Conservation (phyloP, 1,140 invertebrate genomes). For the Euschistus heros region DNA sequence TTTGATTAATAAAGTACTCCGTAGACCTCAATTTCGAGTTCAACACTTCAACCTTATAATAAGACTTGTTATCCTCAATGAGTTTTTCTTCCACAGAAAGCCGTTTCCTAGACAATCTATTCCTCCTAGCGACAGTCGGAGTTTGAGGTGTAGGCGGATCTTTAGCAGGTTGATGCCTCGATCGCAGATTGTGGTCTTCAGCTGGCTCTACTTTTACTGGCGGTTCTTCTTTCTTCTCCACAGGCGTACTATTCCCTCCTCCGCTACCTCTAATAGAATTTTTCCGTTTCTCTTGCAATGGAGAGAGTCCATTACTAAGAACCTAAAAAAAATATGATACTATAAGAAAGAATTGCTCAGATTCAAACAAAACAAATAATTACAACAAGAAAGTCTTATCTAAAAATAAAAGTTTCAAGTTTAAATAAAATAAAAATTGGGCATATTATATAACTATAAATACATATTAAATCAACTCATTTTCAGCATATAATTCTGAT, state of each 20-base stretch:
- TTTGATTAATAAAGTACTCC: constrained; percentile 36
- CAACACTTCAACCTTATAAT: constrained; percentile 62
- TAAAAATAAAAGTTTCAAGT: too few relatives aligned
- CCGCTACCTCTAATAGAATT: not conserved
- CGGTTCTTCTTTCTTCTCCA: not conserved
- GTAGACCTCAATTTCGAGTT: constrained; percentile 56
- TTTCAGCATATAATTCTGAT: too few relatives aligned
- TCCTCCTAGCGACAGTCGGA: not conserved
- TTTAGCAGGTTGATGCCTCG: not conserved
- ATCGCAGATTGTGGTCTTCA: constrained; percentile 11
- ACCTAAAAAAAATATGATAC: constrained; percentile 23
- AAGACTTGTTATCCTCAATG: constrained; percentile 49
- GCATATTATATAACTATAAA: too few relatives aligned
- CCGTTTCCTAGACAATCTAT: constrained; percentile 34
- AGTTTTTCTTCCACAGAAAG: constrained; percentile 45
- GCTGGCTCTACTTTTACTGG: not conserved
- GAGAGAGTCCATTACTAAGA: constrained; percentile 25
- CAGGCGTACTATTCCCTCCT: not conserved
- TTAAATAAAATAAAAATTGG: too few relatives aligned
- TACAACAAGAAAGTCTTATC: too few relatives aligned
- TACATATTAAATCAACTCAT: too few relatives aligned
- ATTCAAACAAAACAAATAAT: too few relatives aligned
- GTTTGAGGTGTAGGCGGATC: not conserved
- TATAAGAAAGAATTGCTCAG: too few relatives aligned
- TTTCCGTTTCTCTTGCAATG: not conserved